Evolutionary conservation across 2,888 invertebrate species (phyloP).

Genomic region (Cantharis lateralis): DNA sequence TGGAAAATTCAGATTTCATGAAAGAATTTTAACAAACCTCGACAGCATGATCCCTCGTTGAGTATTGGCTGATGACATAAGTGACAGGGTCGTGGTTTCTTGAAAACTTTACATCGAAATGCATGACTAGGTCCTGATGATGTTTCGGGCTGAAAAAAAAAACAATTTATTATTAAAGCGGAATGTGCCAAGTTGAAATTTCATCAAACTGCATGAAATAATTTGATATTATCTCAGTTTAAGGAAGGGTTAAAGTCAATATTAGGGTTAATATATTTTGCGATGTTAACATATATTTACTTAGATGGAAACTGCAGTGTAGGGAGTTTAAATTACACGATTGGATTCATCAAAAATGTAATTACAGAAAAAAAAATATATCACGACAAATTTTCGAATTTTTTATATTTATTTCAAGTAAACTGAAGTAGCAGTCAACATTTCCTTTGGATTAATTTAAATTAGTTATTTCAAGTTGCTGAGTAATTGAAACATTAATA

Average conservation of each 20-base stretch:
- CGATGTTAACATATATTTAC: neutral
- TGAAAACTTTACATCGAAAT: conserved; percentile 75
- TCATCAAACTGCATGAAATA: neutral
- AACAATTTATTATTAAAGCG: neutral
- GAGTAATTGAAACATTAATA: neutral
- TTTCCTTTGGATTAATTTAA: neutral
- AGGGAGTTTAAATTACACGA: neutral
- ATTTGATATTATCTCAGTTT: neutral
- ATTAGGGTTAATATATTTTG: neutral
- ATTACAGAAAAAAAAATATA: neutral
- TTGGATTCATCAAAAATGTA: neutral
- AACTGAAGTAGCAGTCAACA: neutral
- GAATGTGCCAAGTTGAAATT: neutral
- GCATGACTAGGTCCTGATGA: conserved; percentile 71
- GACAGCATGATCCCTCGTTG: conserved; percentile 75
- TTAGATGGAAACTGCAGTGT: neutral
- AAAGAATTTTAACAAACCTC: conserved; percentile 57
- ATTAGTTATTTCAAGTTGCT: neutral
- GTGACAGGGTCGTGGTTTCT: conserved; percentile 77
- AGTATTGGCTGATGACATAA: conserved; percentile 78
- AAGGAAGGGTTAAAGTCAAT: neutral
- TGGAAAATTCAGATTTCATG: neutral
- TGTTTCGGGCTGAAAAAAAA: conserved; percentile 66
- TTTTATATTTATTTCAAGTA: too few species aligned
- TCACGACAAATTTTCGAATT: neutral